These are phyloP conservation scores for Trogon surrucura DNA, from an alignment of 2,113 vertebrate species.

Conservation along the genomic window DNA sequence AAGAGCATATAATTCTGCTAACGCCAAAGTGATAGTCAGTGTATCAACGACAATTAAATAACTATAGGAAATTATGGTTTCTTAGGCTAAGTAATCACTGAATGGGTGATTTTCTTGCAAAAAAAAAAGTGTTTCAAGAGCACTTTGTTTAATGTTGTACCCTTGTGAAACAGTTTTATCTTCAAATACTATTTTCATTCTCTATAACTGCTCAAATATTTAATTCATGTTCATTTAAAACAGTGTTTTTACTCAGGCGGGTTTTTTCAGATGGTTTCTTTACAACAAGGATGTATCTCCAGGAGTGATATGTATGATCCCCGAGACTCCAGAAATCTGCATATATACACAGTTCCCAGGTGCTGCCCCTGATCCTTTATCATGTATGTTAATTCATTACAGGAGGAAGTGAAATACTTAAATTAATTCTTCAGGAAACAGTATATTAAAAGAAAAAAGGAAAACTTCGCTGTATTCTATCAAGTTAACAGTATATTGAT, in stretches of 20 bases:
- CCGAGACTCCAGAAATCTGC: background rate
- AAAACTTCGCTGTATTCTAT: background rate
- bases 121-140: background rate
- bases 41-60: background rate
- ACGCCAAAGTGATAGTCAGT: background rate
- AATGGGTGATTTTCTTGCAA: background rate
- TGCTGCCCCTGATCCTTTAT: background rate
- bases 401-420: slow-evolving; percentile 22
- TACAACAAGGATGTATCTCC: background rate
- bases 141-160: background rate
- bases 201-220: background rate
- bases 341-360: background rate
- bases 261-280: background rate
- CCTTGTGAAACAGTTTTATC: background rate
- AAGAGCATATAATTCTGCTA: background rate
- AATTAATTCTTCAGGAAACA: slow-evolving; percentile 16
- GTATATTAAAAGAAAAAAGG: slow-evolving; percentile 27
- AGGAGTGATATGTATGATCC: background rate
- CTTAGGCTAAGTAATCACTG: background rate
- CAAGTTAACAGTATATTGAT: background rate
- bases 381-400: slow-evolving; percentile 17
- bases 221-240: background rate
- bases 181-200: background rate
- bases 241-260: background rate
- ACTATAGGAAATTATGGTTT: background rate